Base-by-base conservation (phyloP, 1,140 invertebrate genomes). In the Cephus cinctus region DNA sequence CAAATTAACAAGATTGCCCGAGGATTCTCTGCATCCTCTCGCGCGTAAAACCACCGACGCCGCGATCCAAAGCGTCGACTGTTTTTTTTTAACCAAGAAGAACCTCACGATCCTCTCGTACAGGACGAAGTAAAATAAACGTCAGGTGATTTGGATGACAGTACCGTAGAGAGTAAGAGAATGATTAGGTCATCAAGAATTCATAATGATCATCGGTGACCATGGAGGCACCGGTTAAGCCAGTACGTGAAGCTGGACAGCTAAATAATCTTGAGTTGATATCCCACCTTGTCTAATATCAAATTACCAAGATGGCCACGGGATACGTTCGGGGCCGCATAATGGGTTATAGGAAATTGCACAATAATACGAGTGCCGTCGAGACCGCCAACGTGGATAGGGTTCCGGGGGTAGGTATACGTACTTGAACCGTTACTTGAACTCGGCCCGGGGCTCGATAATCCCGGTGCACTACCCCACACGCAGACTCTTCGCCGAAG, bases 1-100 rank as follows among this genome's bases (percentile, higher is more conserved):
- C 61, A 61, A 63, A 63, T 63, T 59, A 62, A 62, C 51, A 51
- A 54, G 52, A 60, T 59, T 59, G 54, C 53, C 56, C 36, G 8
- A 34, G 50, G 36, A 42, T 47, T n/a, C 15, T 14, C 44, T 47
- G 43, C 41, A 25, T 50, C 44, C 53, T 43, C 25, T 23, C 20
- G 11, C 14, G 9, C 15, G 18, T 34, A 20, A 25, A 39, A 40
- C 47, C 48, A 34, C 36, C 31, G 15, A 9, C 32, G 5, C 5
- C n/a, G n/a, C n/a, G n/a, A n/a, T n/a, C n/a, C n/a, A n/a, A n/a
- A n/a, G n/a, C n/a, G n/a, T n/a, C n/a, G n/a, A n/a, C n/a, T n/a
- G n/a, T n/a, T n/a, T n/a, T n/a, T n/a, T n/a, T n/a, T n/a, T n/a
- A n/a, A n/a, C n/a, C n/a, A n/a, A n/a, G n/a, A n/a, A n/a, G n/a